phyloP scores from a whole-genome alignment of 2,113 vertebrate genomes.

The Sceloporus tristichus region DNA sequence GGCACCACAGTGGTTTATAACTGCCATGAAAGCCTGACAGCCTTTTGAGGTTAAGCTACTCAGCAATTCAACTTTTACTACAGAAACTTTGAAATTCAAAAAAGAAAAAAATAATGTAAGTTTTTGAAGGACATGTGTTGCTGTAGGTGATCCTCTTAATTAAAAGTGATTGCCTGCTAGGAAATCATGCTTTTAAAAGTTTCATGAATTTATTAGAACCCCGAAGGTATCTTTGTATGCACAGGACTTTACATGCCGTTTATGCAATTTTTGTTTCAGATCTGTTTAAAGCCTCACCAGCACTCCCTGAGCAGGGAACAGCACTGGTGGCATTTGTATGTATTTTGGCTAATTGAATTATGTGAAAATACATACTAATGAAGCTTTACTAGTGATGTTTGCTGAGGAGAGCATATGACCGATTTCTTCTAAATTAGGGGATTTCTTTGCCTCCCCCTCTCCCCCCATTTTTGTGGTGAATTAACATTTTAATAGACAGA shows the following conservation, averaged over 20 bases:
- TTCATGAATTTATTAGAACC: slow-evolving; percentile 89
- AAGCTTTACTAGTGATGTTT: slow-evolving; percentile 76
- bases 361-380: slow-evolving; percentile 86
- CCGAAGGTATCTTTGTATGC: slow-evolving; percentile 88
- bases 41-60: slow-evolving; percentile 90
- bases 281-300: slow-evolving; percentile 82
- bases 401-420: slow-evolving; percentile 66
- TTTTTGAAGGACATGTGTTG: slow-evolving; percentile 91
- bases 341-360: slow-evolving; percentile 88
- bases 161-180: slow-evolving; percentile 91
- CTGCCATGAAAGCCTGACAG: slow-evolving; percentile 88
- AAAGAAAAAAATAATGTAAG: slow-evolving; percentile 90
- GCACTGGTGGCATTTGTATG: slow-evolving; percentile 76
- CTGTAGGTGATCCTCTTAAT: slow-evolving; percentile 90
- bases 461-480: slow-evolving; percentile 49
- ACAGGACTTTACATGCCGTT: slow-evolving; percentile 83
- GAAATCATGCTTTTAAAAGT: slow-evolving; percentile 88
- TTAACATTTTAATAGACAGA: slow-evolving; percentile 65
- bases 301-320: slow-evolving; percentile 78
- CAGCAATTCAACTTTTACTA: slow-evolving; percentile 89
- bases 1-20: slow-evolving; percentile 89
- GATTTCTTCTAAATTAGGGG: slow-evolving; percentile 77
- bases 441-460: not conserved
- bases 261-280: slow-evolving; percentile 87
- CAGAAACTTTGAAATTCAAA: slow-evolving; percentile 92